Percentiles rank a stretch among this genome's conserved stretches.
These are phyloP conservation scores for Tinea semifulvella DNA, from an alignment of 2,888 invertebrate species.

Conservation along the genomic window DNA sequence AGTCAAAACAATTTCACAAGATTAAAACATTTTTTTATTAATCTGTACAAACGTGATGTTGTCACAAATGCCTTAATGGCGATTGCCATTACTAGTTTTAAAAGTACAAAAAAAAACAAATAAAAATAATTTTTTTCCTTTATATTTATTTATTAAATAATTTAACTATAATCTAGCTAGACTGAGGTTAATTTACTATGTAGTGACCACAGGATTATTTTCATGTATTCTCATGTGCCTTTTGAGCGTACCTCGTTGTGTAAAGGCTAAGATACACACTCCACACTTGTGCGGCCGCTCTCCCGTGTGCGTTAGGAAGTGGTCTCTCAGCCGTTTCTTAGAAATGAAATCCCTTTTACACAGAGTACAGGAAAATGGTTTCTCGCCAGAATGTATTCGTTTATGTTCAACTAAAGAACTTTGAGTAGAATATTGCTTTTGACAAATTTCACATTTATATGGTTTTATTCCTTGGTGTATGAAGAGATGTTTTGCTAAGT, in stretches of 20 bases:
- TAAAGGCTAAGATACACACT: slow-evolving; percentile 48
- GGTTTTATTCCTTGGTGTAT: slow-evolving; percentile 47
- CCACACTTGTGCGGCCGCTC: slow-evolving; percentile 49
- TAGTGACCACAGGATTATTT: too few species aligned
- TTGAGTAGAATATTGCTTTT: slow-evolving; percentile 39
- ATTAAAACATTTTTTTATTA: too few species aligned
- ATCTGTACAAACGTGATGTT: too few species aligned
- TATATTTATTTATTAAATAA: too few species aligned
- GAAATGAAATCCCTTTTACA: slow-evolving; percentile 48
- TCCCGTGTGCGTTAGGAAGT: slow-evolving; percentile 50
- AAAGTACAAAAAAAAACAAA: too few species aligned
- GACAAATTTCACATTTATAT: slow-evolving; percentile 48
- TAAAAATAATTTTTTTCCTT: too few species aligned
- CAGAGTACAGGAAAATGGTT: slow-evolving; percentile 40
- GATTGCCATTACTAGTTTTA: too few species aligned
- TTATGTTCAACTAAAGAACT: slow-evolving; percentile 44
- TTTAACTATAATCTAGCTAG: too few species aligned
- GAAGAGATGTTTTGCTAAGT: slow-evolving; percentile 44
- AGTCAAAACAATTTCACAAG: too few species aligned
- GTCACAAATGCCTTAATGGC: too few species aligned
- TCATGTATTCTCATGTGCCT: slow-evolving; percentile 54
- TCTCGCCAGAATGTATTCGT: slow-evolving; percentile 52
- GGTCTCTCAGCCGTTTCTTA: slow-evolving; percentile 43
- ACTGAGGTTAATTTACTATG: too few species aligned
- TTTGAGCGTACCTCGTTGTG: slow-evolving; percentile 49